A percentile compares a stretch with the other conserved stretches of the same genome.
Conservation (phyloP, 2,113 vertebrate species). For the Pygathrix nemaeus region DNA sequence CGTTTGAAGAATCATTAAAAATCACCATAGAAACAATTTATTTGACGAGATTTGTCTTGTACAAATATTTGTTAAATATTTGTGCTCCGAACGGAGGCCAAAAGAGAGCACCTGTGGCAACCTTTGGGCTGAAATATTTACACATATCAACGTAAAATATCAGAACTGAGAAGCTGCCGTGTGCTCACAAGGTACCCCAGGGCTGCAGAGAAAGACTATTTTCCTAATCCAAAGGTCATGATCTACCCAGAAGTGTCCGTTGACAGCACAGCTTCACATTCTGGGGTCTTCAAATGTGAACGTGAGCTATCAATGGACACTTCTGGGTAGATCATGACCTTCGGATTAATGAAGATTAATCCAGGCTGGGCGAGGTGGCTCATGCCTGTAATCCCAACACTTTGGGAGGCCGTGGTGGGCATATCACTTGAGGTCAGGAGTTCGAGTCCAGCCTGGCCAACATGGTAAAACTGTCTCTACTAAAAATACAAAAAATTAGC, state of each 20-base stretch:
- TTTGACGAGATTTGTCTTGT: background rate
- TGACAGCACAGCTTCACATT: background rate
- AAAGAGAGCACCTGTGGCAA: background rate
- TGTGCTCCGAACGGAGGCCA: background rate
- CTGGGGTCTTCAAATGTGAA: too few species aligned
- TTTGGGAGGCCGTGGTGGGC: too few species aligned
- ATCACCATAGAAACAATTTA: background rate
- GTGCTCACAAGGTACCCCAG: background rate
- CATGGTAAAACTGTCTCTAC: too few species aligned
- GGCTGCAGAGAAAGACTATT: accelerated
- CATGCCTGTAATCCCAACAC: too few species aligned
- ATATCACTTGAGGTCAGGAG: too few species aligned
- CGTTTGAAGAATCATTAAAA: background rate
- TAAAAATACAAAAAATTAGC: too few species aligned
- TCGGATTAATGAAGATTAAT: too few species aligned
- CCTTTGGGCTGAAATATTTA: background rate
- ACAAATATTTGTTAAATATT: background rate
- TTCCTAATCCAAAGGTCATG: background rate
- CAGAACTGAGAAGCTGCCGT: background rate
- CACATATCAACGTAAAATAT: background rate
- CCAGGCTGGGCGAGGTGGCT: too few species aligned
- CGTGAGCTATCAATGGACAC: too few species aligned
- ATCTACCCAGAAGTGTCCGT: too few species aligned
- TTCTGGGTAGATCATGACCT: too few species aligned
- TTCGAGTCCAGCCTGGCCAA: too few species aligned